phyloP scores from a whole-genome alignment of 2,888 invertebrate genomes.

The Drosophila falleni region DNA sequence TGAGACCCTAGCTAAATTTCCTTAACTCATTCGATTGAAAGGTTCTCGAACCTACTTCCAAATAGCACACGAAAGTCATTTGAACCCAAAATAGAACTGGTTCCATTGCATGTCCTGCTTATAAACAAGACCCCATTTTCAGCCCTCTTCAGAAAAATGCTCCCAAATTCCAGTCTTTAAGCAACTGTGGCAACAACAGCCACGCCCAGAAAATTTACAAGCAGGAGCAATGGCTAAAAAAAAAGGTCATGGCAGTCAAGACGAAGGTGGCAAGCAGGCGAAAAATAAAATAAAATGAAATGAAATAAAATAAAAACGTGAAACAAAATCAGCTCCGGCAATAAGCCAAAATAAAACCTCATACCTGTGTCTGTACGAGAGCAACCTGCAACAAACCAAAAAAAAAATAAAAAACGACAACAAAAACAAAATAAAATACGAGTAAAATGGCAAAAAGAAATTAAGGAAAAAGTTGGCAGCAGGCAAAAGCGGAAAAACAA shows the following conservation, averaged over 20 bases:
- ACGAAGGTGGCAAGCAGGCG: slow-evolving; percentile 46
- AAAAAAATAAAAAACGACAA: slow-evolving; percentile 19
- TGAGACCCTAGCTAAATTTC: too few relatives aligned
- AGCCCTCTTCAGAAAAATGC: background rate
- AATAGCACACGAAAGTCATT: slow-evolving; percentile 24
- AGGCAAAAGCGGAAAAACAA: slow-evolving; percentile 52
- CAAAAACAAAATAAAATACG: slow-evolving; percentile 39
- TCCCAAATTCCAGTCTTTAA: slow-evolving; percentile 50
- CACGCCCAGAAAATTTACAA: slow-evolving; percentile 71
- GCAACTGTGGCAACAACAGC: slow-evolving; percentile 43
- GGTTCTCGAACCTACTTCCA: slow-evolving; percentile 11
- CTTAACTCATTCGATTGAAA: slow-evolving; percentile 11
- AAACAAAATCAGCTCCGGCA: slow-evolving; percentile 62
- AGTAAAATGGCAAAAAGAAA: slow-evolving; percentile 41
- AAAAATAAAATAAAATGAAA: slow-evolving; percentile 27
- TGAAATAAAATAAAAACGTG: slow-evolving; percentile 49
- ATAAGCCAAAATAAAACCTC: slow-evolving; percentile 73
- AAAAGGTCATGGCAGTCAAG: slow-evolving; percentile 68
- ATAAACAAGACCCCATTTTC: slow-evolving; percentile 23
- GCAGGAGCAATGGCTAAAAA: slow-evolving; percentile 30
- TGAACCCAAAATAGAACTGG: slow-evolving; percentile 16
- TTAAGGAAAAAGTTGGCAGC: slow-evolving; percentile 58
- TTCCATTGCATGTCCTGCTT: slow-evolving; percentile 30
- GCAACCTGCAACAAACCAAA: slow-evolving; percentile 38
- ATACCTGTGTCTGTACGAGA: slow-evolving; percentile 53